Base-by-base conservation (phyloP, 1,140 invertebrate species). In the Dinoponera quadriceps region DNA sequence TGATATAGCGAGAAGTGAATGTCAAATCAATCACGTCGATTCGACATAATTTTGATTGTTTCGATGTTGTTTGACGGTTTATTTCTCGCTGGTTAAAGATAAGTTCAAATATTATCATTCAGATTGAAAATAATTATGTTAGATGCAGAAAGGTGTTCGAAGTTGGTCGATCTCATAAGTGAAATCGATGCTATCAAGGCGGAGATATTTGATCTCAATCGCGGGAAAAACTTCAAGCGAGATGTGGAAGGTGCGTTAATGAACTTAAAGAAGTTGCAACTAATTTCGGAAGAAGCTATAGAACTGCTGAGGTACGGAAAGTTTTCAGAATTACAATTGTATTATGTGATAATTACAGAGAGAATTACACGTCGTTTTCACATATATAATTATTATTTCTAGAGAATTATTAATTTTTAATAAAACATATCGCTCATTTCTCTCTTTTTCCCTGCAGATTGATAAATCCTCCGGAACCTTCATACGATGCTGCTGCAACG, bases 101-200 rank as follows among this genome's bases (percentile, higher is more conserved):
- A 65, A n/a, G n/a, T 16, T 44, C 11, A 44, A 11, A 44, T 44
- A 44, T 44, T n/a, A n/a, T 60, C 59, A 25, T 20, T 57, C 29
- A 63, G 49, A 65, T n/a, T 13, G 13, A 71, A 51, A 27, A 14
- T 82, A 51, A 68, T 68, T 78, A 13, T 51, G 0, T 71, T 33
- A 84, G 81, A 66, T 29, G 4, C 59, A 27, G 69, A 83, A 75
- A 33, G 22, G 3, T 51, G 78, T 38, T 49, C 14, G 27, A 68
- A 90, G 54, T 13, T 85, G 57, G 11, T 57, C 18, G 63, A 89
- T 63, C 57, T 90, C 7, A 77, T 83, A 81, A 75, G 62, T 5
- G 85, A 91, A 84, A 77, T 91, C 33, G 33, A 89, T 20, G 66
- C 33, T 51, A 63, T 82, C 3, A 81, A 74, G 57, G 73, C 74